Conservation (phyloP, 2,888 invertebrate genomes). For the Leucozona laternaria region DNA sequence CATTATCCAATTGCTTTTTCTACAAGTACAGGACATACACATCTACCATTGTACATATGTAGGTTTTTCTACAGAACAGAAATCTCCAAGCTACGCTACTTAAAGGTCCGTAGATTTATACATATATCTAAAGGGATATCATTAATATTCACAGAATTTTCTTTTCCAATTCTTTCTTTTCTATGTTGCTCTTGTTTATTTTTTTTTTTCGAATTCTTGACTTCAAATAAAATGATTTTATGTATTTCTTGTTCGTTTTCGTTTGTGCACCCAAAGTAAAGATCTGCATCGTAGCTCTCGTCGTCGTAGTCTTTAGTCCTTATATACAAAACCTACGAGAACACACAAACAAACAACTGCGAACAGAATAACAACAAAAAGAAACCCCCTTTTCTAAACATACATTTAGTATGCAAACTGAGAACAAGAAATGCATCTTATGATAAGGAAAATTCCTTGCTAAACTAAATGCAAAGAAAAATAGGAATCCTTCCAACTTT, state of each 20-base stretch:
- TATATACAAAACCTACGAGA: background rate
- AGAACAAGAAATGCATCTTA: conserved; percentile 56
- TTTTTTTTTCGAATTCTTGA: conserved; percentile 6
- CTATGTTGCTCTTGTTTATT: too few species aligned
- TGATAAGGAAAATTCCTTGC: conserved; percentile 57
- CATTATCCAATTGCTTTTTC: conserved; percentile 6
- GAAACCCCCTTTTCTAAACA: conserved; percentile 26
- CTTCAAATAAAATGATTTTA: conserved; percentile 9
- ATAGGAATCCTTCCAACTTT: conserved; percentile 60
- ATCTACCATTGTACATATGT: too few species aligned
- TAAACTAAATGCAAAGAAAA: conserved; percentile 24
- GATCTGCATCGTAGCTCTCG: conserved; percentile 13
- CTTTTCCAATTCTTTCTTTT: background rate
- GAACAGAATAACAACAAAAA: background rate
- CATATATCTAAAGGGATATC: conserved; percentile 10
- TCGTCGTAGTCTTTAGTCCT: background rate
- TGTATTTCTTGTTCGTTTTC: background rate
- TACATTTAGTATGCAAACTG: conserved; percentile 67
- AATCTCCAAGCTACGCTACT: background rate
- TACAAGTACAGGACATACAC: too few species aligned
- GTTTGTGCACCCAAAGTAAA: conserved; percentile 11
- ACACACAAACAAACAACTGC: conserved; percentile 6
- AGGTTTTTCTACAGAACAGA: background rate
- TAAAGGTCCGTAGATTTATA: background rate
- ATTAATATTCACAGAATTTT: conserved; percentile 33